These are phyloP conservation scores for Liopterus haemorrhoidalis DNA, from an alignment of 2,888 invertebrate species.

Conservation along the genomic window DNA sequence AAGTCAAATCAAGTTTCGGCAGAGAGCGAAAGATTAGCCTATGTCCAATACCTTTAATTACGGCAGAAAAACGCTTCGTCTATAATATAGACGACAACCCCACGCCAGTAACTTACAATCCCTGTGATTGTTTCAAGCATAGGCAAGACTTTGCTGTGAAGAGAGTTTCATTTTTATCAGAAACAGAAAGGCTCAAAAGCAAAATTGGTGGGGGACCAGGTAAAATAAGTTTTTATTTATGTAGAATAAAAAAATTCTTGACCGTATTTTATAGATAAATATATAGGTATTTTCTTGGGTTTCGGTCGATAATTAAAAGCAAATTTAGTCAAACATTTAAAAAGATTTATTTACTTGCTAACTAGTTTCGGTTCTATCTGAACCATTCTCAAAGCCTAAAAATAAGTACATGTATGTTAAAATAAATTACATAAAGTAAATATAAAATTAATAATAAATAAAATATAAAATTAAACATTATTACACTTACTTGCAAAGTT, in stretches of 20 bases:
- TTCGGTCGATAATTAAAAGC: no score
- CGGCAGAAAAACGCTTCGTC: conserved; percentile 32
- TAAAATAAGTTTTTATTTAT: neutral
- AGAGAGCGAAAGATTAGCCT: conserved; percentile 31
- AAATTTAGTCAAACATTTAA: no score
- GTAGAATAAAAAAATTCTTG: neutral
- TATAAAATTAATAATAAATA: no score
- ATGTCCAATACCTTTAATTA: conserved; percentile 34
- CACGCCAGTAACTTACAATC: conserved; percentile 33
- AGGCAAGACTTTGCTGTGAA: conserved; percentile 29
- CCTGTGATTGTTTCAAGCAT: conserved; percentile 23
- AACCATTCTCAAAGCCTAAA: no score
- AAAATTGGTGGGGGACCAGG: neutral
- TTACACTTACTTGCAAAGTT: no score
- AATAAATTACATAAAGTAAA: no score
- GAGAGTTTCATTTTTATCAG: conserved; percentile 27
- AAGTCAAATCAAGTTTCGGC: conserved; percentile 22
- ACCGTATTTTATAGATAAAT: no score
- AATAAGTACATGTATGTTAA: no score
- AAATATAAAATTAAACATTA: no score
- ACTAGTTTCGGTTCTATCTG: no score
- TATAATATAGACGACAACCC: conserved; percentile 27
- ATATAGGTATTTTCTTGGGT: no score
- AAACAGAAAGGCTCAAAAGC: conserved; percentile 14
- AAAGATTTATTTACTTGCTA: no score